phyloP scores from a whole-genome alignment of 2,113 vertebrate genomes.

The rat (Rattus norvegicus) region GRCr8 NC_086021.1:56102001-56102500 shows the following conservation, averaged over 20 bases:
- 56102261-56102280: conserved; percentile 22
- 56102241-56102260: background rate
- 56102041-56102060: background rate
- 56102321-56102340: background rate
- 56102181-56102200: conserved; percentile 31
- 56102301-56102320: background rate
- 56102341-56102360: background rate
- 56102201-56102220: background rate
- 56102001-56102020: background rate
- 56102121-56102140: conserved; percentile 36
- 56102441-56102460: background rate
- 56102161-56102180: background rate
- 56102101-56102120: background rate
- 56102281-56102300: background rate
- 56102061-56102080: conserved; percentile 9
- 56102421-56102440: background rate
- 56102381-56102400: background rate
- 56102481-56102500: background rate
- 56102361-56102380: background rate
- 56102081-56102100: background rate
- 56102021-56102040: background rate
- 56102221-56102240: background rate
- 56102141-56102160: background rate
- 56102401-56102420: background rate
- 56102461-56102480: background rate